Evolutionary conservation across 92 coral and sea anemone species (phyloP).

Genomic region (Epizoanthus ramosus): DNA sequence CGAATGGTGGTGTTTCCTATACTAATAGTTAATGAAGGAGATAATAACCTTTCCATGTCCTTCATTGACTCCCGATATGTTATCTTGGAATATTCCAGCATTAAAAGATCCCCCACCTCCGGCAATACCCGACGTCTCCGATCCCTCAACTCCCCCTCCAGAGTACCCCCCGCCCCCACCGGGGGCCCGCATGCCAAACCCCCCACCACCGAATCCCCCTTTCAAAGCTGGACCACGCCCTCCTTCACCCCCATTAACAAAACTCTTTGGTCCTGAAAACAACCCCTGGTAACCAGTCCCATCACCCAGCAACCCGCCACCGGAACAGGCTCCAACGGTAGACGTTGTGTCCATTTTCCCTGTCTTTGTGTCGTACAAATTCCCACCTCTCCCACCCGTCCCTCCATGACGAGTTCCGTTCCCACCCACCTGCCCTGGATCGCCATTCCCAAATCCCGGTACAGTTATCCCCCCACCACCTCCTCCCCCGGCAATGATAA

Average conservation of each 20-base stretch:
- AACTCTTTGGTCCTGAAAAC: conserved; percentile 24
- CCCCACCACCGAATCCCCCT: conserved; percentile 75
- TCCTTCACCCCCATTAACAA: conserved; percentile 65
- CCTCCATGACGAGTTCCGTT: conserved; percentile 83
- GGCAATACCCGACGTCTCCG: conserved; percentile 38
- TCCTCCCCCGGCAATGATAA: conserved; percentile 91
- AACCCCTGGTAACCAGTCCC: conserved; percentile 29
- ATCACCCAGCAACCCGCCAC: conserved; percentile 56
- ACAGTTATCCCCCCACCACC: conserved; percentile 78
- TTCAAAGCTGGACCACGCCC: conserved; percentile 20
- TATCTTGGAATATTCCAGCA: conserved; percentile 25
- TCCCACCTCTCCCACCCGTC: conserved; percentile 67
- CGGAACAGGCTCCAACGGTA: conserved; percentile 28
- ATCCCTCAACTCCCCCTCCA: conserved; percentile 77
- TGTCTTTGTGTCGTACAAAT: conserved; percentile 43
- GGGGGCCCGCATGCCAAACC: conserved; percentile 32
- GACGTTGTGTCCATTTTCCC: not conserved
- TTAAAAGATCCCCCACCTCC: conserved; percentile 76
- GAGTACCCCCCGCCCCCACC: conserved; percentile 92
- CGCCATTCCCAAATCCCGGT: conserved; percentile 65
- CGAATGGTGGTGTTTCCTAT: too few relatives aligned
- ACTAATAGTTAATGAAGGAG: too few relatives aligned
- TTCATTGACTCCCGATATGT: conserved; percentile 31
- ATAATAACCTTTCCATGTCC: conserved; percentile 32
- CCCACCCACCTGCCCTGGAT: conserved; percentile 74